Conservation (phyloP, 2,797 vertebrate genomes). For the Darevskia nairensis region DNA sequence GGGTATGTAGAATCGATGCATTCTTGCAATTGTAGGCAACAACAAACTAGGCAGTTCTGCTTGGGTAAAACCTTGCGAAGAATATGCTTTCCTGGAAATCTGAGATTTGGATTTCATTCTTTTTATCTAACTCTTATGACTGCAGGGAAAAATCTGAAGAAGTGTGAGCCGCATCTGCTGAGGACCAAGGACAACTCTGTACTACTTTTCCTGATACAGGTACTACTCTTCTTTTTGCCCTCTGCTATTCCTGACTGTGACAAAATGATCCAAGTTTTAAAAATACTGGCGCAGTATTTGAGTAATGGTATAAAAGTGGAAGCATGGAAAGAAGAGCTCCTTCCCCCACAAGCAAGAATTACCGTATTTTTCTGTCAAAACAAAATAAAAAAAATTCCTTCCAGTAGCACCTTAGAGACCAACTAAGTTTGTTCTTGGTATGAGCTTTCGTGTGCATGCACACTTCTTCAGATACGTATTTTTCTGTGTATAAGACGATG, state of each 20-base stretch:
- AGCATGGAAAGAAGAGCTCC: background rate
- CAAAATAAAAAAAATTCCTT: too few relatives aligned
- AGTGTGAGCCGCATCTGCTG: background rate
- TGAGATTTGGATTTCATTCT: background rate
- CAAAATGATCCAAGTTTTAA: background rate
- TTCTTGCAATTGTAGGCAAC: background rate
- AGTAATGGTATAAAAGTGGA: background rate
- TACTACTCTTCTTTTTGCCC: background rate
- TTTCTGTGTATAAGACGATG: too few relatives aligned
- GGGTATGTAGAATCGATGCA: background rate
- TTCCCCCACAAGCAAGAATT: background rate
- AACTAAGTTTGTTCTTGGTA: too few relatives aligned
- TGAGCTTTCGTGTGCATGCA: too few relatives aligned
- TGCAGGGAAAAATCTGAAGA: background rate
- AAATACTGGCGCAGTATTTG: background rate
- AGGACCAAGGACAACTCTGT: background rate
- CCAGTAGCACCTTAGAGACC: too few relatives aligned
- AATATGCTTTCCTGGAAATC: background rate
- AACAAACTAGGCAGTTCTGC: background rate
- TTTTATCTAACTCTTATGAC: background rate
- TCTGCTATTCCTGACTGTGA: too few relatives aligned
- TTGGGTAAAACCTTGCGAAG: background rate
- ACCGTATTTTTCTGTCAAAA: too few relatives aligned
- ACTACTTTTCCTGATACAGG: background rate
- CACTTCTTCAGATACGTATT: too few relatives aligned